These are phyloP conservation scores for Daphoenositta chrysoptera DNA, from an alignment of 2,113 vertebrate genomes.

Conservation along the genomic window DNA sequence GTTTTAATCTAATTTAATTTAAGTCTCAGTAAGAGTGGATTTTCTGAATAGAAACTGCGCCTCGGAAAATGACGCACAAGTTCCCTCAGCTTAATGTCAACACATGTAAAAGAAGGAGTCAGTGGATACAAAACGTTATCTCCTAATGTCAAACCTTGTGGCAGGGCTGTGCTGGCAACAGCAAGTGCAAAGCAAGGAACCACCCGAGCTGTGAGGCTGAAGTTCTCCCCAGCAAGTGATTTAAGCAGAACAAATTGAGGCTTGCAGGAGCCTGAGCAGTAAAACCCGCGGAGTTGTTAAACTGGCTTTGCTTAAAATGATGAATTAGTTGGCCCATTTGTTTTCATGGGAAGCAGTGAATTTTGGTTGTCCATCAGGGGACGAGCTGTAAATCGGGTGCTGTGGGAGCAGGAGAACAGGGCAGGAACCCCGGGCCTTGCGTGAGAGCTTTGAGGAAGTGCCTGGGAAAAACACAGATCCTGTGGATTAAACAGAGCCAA, in stretches of 20 bases:
- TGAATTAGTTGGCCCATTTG: slow-evolving; percentile 52
- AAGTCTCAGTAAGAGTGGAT: neutral
- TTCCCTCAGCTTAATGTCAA: neutral
- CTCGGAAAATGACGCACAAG: neutral
- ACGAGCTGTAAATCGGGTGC: neutral
- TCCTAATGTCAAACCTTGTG: neutral
- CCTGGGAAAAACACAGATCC: rapidly evolving
- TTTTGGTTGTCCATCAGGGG: slow-evolving; percentile 2
- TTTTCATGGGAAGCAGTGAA: slow-evolving; percentile 48
- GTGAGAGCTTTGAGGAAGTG: neutral
- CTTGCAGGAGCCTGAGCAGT: slow-evolving; percentile 38
- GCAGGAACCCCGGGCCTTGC: neutral
- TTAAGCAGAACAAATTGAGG: slow-evolving; percentile 55
- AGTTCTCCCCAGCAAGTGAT: neutral
- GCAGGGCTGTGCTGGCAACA: neutral
- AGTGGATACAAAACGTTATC: neutral
- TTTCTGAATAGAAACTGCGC: neutral
- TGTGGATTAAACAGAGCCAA: neutral
- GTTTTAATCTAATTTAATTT: no score
- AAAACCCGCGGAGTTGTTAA: slow-evolving; percentile 64
- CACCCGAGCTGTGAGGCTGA: neutral
- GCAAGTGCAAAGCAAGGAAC: neutral
- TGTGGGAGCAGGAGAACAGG: neutral
- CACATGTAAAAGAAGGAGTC: neutral
- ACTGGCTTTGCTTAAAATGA: slow-evolving; percentile 54